Evolutionary conservation across 2,797 vertebrate species (phyloP), one percentile per base, ranked within the genome.

Genomic region (Sardinella longiceps): DNA sequence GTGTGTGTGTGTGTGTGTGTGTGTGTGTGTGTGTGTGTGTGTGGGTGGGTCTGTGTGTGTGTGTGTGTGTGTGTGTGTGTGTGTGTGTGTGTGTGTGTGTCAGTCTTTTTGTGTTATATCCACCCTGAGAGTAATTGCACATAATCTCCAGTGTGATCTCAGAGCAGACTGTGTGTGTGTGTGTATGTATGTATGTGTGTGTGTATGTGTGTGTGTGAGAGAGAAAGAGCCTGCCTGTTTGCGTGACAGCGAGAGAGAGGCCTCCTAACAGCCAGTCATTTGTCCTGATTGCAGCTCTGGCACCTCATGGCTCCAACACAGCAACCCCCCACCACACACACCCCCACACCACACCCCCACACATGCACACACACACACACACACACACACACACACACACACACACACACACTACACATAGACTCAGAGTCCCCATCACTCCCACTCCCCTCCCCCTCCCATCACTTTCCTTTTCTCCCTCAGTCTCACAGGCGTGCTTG

Each of bases 251-350:
- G 30, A 37, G 66, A 37, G 66, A 18, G 66, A 30, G 60, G 60
- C 60, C 60, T 63, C 25, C 60, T 63, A 63, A 63, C 60, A 63
- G 60, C 25, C 60, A 63, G 60, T 63, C 60, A 63, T 63, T 63
- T 63, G 25, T 28, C 12, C 60, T 63, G 60, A 63, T 63, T 63
- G 60, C 60, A 63, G 25, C 60, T 30, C n/a, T 63, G 60, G 60
- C 60, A 63, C 60, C 60, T 63, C 25, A 30, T 1, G 25, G 60
- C 25, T 63, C 25, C 60, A 30, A n/a, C n/a, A n/a, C n/a, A n/a
- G n/a, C 28, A 20, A 6, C 53, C 53, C 53, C 20, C 14, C 53
- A 56, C 53, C 20, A 18, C 51, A 3, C 51, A 1, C n/a, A 7
- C 20, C 6, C n/a, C 58, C 2, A 10, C 58, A 4, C 25, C 58